Base-by-base conservation (phyloP, 1,140 invertebrate species). In the Drosophila nasuta region DNA sequence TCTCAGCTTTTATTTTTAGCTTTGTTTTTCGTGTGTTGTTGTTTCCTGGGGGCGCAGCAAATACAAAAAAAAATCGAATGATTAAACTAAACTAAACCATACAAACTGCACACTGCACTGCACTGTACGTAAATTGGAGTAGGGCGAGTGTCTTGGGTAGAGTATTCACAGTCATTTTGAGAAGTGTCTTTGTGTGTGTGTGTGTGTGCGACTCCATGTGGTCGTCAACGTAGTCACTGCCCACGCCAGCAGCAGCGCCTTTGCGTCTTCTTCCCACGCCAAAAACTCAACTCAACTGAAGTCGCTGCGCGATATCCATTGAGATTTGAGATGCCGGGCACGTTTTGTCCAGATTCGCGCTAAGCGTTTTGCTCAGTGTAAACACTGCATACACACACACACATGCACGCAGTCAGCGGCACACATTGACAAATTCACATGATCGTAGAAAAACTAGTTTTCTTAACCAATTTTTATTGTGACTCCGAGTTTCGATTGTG, bases 391-490 rank as follows among this genome's bases (percentile, higher is more conserved):
- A 30, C 28, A 30, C 66, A 48, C 30, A 51, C 48, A 60, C 35
- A 68, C 56, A 45, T 33, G 43, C 62, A 72, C 46, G 48, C 72
- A 69, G 5, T 7, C 51, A 4, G 3, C 20, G 20, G 20, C 20
- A 25, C 20, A 48, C 52, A 60, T 60, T 64, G 25, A 73, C 70
- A 56, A 30, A 79, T 70, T 70, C 57, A 33, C 58, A 62, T 69
- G 59, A 63, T 81, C 60, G 63, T 87, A 79, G 82, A 66, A 67
- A 88, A 88, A 88, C 83, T 56, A 78, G 83, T 88, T 88, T 88
- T 89, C 64, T 80, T 82, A 78, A 80, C 80, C 83, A 88, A 88
- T 80, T 89, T 83, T 83, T 52, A 85, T 87, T 80, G 80, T 87
- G 82, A 75, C 75, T 86, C 67, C 68, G 65, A 85, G 85, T 75